Conservation (phyloP, 2,797 vertebrate genomes). For the Acipenser oxyrinchus region DNA sequence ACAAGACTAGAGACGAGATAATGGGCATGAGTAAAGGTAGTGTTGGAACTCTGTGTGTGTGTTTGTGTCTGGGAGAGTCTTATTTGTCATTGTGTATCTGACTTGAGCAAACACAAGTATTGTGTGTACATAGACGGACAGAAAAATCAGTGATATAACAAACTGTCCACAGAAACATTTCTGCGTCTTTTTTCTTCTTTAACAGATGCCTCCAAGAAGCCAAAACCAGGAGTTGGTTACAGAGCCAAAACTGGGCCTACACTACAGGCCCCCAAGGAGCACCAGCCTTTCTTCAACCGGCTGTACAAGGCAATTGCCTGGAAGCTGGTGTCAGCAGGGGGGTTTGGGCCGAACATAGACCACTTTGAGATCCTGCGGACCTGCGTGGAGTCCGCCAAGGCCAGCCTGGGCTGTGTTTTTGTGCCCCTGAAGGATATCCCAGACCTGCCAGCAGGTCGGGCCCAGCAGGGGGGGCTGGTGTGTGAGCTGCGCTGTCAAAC, state of each 20-base stretch:
- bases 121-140: too few species aligned
- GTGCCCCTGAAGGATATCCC: slow-evolving; percentile 89
- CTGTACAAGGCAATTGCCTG: slow-evolving; percentile 94
- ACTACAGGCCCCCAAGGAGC: slow-evolving; percentile 66
- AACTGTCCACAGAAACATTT: too few species aligned
- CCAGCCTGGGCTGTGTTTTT: slow-evolving; percentile 79
- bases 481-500: slow-evolving; percentile 89
- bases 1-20: slow-evolving; percentile 75
- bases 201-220: not conserved
- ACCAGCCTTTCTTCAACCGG: slow-evolving; percentile 91
- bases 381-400: slow-evolving; percentile 84
- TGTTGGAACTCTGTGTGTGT: too few species aligned
- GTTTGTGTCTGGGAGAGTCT: too few species aligned
- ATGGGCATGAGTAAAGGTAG: slow-evolving; percentile 68
- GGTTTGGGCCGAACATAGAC: slow-evolving; percentile 83
- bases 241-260: slow-evolving; percentile 22
- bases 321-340: slow-evolving; percentile 91
- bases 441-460: slow-evolving; percentile 82
- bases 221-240: slow-evolving; percentile 38
- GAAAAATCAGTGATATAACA: too few species aligned
- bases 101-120: too few species aligned
- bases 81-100: too few species aligned
- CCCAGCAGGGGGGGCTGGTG: slow-evolving; percentile 88
- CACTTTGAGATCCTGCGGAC: slow-evolving; percentile 82
- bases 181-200: too few species aligned